Percentiles rank a stretch among this genome's conserved stretches.
Evolutionary conservation across 1,140 invertebrate genomes (phyloP).

Genomic region (Branchinecta lynchi): DNA sequence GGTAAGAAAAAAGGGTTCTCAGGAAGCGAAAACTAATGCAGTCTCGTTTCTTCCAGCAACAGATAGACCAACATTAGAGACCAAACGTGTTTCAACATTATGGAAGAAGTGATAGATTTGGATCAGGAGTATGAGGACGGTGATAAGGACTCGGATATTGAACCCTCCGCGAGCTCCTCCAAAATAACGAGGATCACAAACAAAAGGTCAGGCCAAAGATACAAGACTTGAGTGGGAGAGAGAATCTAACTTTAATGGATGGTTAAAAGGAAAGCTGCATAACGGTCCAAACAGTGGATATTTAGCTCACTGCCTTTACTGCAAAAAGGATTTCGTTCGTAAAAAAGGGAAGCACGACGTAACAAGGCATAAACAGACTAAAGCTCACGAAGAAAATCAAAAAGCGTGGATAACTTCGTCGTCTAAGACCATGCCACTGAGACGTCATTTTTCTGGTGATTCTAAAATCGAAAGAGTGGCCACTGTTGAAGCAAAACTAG

Average conservation of each 20-base stretch:
- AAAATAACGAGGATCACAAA: too few species aligned
- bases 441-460: conserved; percentile 4
- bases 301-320: conserved; percentile 6
- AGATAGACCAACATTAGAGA: too few species aligned
- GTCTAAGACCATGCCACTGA: not conserved
- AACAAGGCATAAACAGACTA: conserved; percentile 1
- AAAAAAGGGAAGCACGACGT: not conserved
- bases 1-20: too few species aligned
- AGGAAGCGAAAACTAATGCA: too few species aligned
- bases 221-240: too few species aligned
- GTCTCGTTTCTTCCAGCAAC: too few species aligned
- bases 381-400: conserved; percentile 1
- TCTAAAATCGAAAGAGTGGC: conserved; percentile 12
- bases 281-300: not conserved
- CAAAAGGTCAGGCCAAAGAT: too few species aligned
- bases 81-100: too few species aligned
- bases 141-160: not conserved
- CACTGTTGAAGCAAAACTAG: conserved; percentile 3
- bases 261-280: not conserved
- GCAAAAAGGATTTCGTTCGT: too few species aligned
- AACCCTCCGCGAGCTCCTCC: not conserved
- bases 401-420: conserved; percentile 4
- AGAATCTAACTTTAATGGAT: too few species aligned
- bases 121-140: not conserved
- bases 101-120: not conserved